Evolutionary conservation across 1,140 invertebrate species (phyloP).

Genomic region (Drosophila neocordata): DNA sequence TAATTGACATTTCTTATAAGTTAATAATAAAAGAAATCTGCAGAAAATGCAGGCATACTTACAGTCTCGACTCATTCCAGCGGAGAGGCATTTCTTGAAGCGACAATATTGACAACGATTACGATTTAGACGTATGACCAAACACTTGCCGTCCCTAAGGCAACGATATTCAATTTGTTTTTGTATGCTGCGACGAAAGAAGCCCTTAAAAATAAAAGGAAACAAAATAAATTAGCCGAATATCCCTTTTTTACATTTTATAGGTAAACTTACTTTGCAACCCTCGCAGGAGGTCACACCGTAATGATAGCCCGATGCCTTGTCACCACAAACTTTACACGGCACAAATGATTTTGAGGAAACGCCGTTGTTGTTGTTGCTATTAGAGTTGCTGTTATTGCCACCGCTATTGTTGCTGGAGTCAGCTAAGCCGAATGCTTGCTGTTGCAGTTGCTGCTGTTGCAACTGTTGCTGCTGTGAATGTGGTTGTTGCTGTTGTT

Average conservation of each 20-base stretch:
- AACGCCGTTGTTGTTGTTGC: conserved; percentile 84
- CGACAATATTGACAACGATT: conserved; percentile 99
- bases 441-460: conserved; percentile 84
- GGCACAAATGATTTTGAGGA: conserved; percentile 92
- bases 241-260: no score
- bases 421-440: conserved; percentile 90
- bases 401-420: conserved; percentile 83
- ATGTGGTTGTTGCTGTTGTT: conserved; percentile 48
- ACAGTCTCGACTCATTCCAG: conserved; percentile 99
- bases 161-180: conserved; percentile 99
- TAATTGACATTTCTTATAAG: no score
- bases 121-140: conserved; percentile 97
- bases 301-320: conserved; percentile 99
- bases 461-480: conserved; percentile 22
- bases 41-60: no score
- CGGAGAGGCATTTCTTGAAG: conserved; percentile 98
- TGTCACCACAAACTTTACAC: conserved; percentile 99
- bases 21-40: no score
- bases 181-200: conserved; percentile 95
- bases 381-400: conserved; percentile 37
- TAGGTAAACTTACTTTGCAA: conserved; percentile 94
- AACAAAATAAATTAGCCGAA: no score
- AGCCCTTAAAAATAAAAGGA: conserved; percentile 85
- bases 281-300: conserved; percentile 99
- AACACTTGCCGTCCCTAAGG: conserved; percentile 97